Evolutionary conservation across 37 sponge, comb jelly and placozoan genomes (phyloP).

Genomic region (Aplysina aerophoba): DNA sequence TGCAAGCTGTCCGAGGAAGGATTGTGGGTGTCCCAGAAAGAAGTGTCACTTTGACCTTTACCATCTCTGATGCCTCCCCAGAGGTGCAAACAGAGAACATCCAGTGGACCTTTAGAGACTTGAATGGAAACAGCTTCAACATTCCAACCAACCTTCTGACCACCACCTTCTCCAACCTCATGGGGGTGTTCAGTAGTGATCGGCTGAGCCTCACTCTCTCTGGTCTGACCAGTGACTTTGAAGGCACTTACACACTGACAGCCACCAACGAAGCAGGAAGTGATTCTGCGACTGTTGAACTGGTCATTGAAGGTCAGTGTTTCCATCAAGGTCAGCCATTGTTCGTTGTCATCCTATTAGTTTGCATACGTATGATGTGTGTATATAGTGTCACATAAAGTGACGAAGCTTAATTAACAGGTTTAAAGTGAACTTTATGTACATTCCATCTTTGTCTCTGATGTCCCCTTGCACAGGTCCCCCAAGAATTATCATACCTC

Average conservation of each 20-base stretch:
- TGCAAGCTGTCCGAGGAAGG: constrained; percentile 28
- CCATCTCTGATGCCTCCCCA: constrained; percentile 55
- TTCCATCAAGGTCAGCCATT: too few relatives aligned
- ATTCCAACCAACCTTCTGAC: constrained; percentile 24
- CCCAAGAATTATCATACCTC: constrained; percentile 44
- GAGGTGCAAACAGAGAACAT: constrained; percentile 32
- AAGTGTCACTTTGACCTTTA: constrained; percentile 35
- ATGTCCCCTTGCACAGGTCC: too few relatives aligned
- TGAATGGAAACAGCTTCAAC: neutral
- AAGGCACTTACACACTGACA: constrained; percentile 64
- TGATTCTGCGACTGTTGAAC: constrained; percentile 14
- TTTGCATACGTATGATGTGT: too few relatives aligned
- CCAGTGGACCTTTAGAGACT: constrained; percentile 45
- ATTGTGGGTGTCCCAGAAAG: constrained; percentile 25
- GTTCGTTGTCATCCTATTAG: too few relatives aligned
- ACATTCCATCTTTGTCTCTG: too few relatives aligned
- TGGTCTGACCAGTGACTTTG: constrained; percentile 42
- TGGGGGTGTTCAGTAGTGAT: neutral
- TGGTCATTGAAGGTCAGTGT: constrained; percentile 65
- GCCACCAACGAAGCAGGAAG: constrained; percentile 70
- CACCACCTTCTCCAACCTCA: too few relatives aligned
- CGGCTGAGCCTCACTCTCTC: neutral
- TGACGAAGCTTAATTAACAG: too few relatives aligned
- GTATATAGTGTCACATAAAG: too few relatives aligned
- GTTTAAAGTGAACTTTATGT: too few relatives aligned